These are phyloP conservation scores for Cossypha niveicapilla DNA, from an alignment of 2,797 vertebrate species.

Conservation along the genomic window DNA sequence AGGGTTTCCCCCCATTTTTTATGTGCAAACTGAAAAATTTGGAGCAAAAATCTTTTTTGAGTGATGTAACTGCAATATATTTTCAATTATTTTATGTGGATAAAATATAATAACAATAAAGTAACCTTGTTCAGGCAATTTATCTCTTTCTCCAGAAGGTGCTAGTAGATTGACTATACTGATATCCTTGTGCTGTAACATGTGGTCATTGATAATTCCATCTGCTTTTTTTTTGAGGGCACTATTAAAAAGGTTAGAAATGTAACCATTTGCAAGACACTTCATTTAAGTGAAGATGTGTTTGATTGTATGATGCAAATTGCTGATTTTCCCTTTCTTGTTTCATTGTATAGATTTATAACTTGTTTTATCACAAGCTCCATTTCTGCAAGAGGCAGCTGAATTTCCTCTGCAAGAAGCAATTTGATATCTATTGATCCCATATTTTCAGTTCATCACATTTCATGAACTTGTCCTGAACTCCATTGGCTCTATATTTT, in stretches of 20 bases:
- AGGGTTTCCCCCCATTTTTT: accelerated
- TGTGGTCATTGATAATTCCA: background rate
- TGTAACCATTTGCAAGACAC: background rate
- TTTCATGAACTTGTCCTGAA: background rate
- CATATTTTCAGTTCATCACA: background rate
- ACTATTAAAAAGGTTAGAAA: background rate
- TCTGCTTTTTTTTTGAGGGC: background rate
- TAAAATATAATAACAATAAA: background rate
- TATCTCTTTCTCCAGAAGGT: background rate
- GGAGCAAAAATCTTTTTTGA: background rate
- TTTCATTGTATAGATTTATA: background rate
- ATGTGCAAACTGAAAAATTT: background rate
- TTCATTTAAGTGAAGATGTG: background rate
- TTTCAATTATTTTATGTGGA: background rate
- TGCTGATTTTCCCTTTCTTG: background rate
- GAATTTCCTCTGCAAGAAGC: background rate
- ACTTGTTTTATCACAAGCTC: background rate
- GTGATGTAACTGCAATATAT: background rate
- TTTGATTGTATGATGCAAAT: background rate
- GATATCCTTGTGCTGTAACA: background rate
- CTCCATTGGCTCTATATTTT: background rate
- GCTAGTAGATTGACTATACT: background rate
- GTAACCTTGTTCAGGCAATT: background rate
- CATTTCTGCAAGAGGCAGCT: background rate
- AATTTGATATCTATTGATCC: background rate